Evolutionary conservation across 1,140 invertebrate genomes (phyloP), one percentile per base, ranked within the genome.

Genomic region (Tetranychus cinnabarinus): DNA sequence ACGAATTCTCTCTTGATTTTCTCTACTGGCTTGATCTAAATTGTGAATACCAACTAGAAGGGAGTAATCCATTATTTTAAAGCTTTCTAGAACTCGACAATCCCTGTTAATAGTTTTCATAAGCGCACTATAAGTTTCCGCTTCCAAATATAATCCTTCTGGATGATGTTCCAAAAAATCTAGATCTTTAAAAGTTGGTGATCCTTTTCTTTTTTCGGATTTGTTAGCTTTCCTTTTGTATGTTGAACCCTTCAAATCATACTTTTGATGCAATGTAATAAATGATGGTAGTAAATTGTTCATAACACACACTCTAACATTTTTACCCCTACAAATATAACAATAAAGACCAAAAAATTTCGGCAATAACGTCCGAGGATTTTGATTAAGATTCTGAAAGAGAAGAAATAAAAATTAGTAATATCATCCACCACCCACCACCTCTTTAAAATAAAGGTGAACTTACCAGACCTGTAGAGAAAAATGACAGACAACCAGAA

Each of bases 331-430:
- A 61, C 67, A 67, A 57, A 68, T 88, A 78, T 96, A 95, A 79
- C 90, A 97, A 78, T 95, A 99, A 55, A 98, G 78, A 56, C 95
- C 96, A 77, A 97, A 99, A 77, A 98, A 99, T 75, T 99, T 99
- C 67, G 96, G 96, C 72, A 99, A 78, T 66, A 99, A 76, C 56
- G 96, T 99, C 72, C 92, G 80, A 65, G 92, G 92, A 80, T 99
- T 99, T 81, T 98, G 85, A 70, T 83, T 84, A 77, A 98, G 77
- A 85, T 98, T 85, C 76, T 76, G 66, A 23, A 36, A 62, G 68
- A 66, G 46, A 34, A 47, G 62, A 42, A 64, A 58, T 59, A 65
- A 60, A 36, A 10, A 58, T 92, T 91, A 82, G 92, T 89, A 77
- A 99, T 99, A 77, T 99, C 96, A 75, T 97, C 91, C 86, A 98